These are phyloP conservation scores for Sebastes elongatus DNA, from an alignment of 2,797 vertebrate genomes.

Conservation along the genomic window DNA sequence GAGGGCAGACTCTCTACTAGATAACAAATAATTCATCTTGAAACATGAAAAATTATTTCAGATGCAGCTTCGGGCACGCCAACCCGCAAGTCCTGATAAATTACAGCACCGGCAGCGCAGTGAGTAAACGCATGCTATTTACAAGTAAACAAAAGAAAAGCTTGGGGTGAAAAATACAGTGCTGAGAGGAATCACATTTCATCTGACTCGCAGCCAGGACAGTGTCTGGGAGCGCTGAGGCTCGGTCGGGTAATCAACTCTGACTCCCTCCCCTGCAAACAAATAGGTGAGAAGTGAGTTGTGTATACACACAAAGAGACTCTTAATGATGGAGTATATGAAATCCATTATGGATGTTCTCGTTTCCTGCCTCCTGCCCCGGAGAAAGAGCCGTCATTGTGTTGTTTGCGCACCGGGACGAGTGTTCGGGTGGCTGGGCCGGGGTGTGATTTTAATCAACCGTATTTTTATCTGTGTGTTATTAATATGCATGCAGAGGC, in stretches of 20 bases:
- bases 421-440: constrained; percentile 38
- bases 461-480: constrained; percentile 67
- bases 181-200: constrained; percentile 51
- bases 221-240: constrained; percentile 8
- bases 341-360: constrained; percentile 68
- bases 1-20: constrained; percentile 30
- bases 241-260: constrained; percentile 58
- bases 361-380: constrained; percentile 52
- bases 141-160: constrained; percentile 62
- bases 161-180: constrained; percentile 26
- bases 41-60: constrained; percentile 46
- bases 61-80: constrained; percentile 29
- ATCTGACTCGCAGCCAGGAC: constrained; percentile 53
- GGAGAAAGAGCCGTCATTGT: constrained; percentile 51
- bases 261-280: constrained; percentile 51
- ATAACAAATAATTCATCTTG: constrained; percentile 62
- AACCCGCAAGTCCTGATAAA: constrained; percentile 59
- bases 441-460: constrained; percentile 73
- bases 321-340: constrained; percentile 63
- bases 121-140: constrained; percentile 48
- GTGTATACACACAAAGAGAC: constrained; percentile 58
- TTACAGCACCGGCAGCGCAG: constrained; percentile 26
- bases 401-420: constrained; percentile 26
- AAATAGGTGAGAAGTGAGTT: constrained; percentile 62
- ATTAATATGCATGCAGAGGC: constrained; percentile 73